Base-by-base conservation (phyloP, 2,113 vertebrate species). In the Helogale parvula region DNA sequence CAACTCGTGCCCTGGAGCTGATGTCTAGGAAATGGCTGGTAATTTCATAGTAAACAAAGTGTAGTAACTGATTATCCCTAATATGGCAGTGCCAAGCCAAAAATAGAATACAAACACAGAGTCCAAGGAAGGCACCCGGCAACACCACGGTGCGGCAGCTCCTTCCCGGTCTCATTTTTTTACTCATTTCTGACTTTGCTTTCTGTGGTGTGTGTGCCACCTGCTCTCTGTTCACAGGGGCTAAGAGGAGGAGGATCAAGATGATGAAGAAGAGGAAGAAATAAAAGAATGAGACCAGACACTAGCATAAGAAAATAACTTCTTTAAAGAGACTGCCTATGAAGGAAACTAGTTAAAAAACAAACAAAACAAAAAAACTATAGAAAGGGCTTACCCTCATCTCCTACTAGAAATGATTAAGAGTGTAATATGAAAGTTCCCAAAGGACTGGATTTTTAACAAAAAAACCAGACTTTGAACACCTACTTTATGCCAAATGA, bases 41-140 rank as follows among this genome's bases (percentile, higher is more conserved):
- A 77, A 95, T 96, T 96, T 95, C 90, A 97, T 83, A 97, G 95
- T 96, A 97, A 98, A 97, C 96, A 96, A 93, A 96, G 76, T 71
- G 81, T 85, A 96, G 92, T 97, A 94, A 97, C 94, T 95, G 88
- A 97, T 93, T 90, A 96, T 79, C 92, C 57, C 54, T 92, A 31
- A 72, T 66, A 47, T 1, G 31, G 63, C 84, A 38, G 52, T 71
- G 95, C 96, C 90, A 90, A 72, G 87, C 71, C 93, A 69, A 91
- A 96, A 98, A 95, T n/a, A 97, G 95, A 97, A 96, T 1, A 74
- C 66, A 97, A 83, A 96, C 76, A 87, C 35, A 38, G 33, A 71
- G n/a, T 45, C 89, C 89, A 80, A 63, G 29, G 23, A 77, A 96
- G 66, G 12, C 57, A 68, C 31, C 63, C 57, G 41, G 93, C 25